A percentile compares a stretch with the other conserved stretches of the same genome.
Conservation (phyloP, 2,797 vertebrate genomes). For the Cetoscarus ocellatus region DNA sequence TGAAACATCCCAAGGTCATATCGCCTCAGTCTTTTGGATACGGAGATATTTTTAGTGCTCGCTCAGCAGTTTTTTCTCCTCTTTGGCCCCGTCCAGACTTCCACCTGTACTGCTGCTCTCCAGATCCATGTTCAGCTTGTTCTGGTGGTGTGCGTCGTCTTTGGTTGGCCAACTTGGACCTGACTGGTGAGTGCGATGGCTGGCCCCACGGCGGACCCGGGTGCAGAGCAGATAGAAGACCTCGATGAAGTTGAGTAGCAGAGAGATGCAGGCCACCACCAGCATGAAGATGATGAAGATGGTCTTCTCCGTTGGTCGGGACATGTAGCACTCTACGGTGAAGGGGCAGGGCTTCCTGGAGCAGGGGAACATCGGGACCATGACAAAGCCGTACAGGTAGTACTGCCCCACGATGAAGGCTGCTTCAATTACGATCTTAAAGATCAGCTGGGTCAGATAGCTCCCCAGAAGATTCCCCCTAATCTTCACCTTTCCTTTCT, state of each 20-base stretch:
- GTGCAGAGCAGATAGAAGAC: constrained; percentile 70
- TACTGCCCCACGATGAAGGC: constrained; percentile 95
- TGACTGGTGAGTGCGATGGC: constrained; percentile 1
- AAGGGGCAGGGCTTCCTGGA: constrained; percentile 90
- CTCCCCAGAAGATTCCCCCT: constrained; percentile 92
- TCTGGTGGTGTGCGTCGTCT: constrained; percentile 51
- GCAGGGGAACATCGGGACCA: constrained; percentile 92
- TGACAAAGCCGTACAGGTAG: constrained; percentile 94
- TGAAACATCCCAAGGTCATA: too few species aligned
- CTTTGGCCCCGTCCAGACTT: constrained; percentile 74
- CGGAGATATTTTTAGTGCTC: constrained; percentile 27
- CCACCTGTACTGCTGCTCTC: constrained; percentile 67
- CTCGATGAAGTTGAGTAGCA: constrained; percentile 70
- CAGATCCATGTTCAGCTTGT: constrained; percentile 68
- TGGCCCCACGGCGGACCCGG: constrained; percentile 47
- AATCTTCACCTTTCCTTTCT: constrained; percentile 89
- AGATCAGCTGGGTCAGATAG: constrained; percentile 89
- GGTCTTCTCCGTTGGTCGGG: constrained; percentile 71
- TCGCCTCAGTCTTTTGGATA: constrained; percentile 19
- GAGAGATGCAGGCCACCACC: constrained; percentile 73
- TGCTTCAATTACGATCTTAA: constrained; percentile 92
- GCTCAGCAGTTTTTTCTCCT: constrained; percentile 65
- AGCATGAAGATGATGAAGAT: constrained; percentile 81
- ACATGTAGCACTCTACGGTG: constrained; percentile 81
- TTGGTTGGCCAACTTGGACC: constrained; percentile 5